Evolutionary conservation across 2,797 vertebrate species (phyloP), one percentile per base, ranked within the genome.

Genomic region (Hapalemur alaotrensis): DNA sequence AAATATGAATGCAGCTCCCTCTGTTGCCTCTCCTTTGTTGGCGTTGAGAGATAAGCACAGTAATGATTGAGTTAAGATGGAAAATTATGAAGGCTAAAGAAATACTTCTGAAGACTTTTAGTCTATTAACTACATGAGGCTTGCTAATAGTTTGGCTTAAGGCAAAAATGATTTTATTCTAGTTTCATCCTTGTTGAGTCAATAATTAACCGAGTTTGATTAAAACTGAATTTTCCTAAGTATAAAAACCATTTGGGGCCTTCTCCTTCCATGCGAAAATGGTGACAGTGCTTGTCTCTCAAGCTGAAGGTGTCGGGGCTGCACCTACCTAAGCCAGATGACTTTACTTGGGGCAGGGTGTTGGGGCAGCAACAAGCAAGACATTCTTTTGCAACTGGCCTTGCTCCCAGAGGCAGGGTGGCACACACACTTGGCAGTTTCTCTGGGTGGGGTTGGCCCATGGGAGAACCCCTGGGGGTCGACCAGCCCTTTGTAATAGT

Each of bases 121-220:
- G 96, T 96, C 95, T 98, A 79, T 97, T 98, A 98, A 97, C 81
- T 59, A 76, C 82, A 88, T 95, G 97, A 98, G 96, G 88, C 97
- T 98, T 97, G 94, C 93, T 97, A 98, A 98, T 98, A 97, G 95
- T 97, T 98, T 98, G 63, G 97, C 98, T 98, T 98, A 96, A 94
- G 98, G 98, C 98, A 98, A 97, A 98, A 98, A 96, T 92, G 95
- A 96, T 96, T 96, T 97, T 97, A 97, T 95, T 95, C 95, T 63
- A 38, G 88, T 98, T 98, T 97, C 97, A 97, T 98, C 94, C 97
- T 98, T 93, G 84, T 98, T 97, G 97, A 98, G 97, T 98, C 97
- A 97, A 92, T 98, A 98, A 98, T 98, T 98, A 98, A 97, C 97
- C 97, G 57, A 95, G 96, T 98, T 97, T 97, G 97, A 98, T 95